Evolutionary conservation across 2,113 vertebrate species (phyloP).

Genomic region (Spizaetus ornatus): DNA sequence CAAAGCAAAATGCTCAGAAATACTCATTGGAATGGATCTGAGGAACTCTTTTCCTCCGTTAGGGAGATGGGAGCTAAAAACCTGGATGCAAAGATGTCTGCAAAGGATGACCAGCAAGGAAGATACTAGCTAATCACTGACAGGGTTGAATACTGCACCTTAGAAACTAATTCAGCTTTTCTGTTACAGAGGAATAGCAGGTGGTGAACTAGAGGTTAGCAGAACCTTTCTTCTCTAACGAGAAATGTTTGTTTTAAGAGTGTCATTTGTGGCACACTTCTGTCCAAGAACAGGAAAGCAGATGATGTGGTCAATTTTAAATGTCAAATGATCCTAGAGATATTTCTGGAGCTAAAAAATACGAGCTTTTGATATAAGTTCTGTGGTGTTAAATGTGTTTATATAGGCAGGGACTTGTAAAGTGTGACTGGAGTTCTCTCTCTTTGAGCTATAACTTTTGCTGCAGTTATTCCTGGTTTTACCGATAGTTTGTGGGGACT

Average conservation of each 20-base stretch:
- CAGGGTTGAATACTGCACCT: not conserved
- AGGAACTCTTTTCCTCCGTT: not conserved
- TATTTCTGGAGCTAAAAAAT: not conserved
- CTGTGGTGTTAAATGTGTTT: not conserved
- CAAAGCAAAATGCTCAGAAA: not conserved
- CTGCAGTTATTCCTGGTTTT: not conserved
- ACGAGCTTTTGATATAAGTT: not conserved
- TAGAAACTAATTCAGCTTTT: not conserved
- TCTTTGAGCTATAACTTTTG: not conserved
- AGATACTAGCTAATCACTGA: not conserved
- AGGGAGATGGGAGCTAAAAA: not conserved
- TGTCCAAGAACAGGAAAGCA: not conserved
- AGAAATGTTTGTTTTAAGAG: not conserved
- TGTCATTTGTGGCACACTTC: not conserved
- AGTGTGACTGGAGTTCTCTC: not conserved
- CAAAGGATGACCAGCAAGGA: not conserved
- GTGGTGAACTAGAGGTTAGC: not conserved
- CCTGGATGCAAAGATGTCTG: not conserved
- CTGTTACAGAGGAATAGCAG: not conserved
- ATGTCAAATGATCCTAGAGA: not conserved
- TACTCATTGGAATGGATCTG: not conserved
- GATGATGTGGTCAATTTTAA: not conserved
- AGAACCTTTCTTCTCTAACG: not conserved
- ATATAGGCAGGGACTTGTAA: not conserved
- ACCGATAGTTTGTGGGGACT: not conserved